phyloP scores from a whole-genome alignment of 2,888 invertebrate genomes.

The Netelia inedita region DNA sequence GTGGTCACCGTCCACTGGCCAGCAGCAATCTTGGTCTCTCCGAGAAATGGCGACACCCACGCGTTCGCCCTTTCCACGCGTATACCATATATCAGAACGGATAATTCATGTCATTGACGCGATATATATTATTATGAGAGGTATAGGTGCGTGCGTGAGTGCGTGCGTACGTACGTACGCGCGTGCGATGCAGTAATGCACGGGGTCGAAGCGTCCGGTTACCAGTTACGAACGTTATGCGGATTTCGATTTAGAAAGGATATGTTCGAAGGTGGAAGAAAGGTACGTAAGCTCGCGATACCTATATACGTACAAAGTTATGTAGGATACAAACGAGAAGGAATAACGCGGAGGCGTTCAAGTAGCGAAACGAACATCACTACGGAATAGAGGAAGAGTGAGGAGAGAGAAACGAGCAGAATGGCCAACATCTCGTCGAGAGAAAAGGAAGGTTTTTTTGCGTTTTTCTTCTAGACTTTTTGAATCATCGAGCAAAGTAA shows the following conservation, averaged over 20 bases:
- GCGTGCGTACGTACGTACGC: constrained; percentile 13
- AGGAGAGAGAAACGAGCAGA: constrained; percentile 14
- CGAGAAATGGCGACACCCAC: constrained; percentile 59
- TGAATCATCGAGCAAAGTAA: too few relatives aligned
- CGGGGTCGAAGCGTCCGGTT: constrained; percentile 52
- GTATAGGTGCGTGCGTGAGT: constrained; percentile 29
- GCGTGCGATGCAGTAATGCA: constrained; percentile 52
- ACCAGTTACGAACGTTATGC: constrained; percentile 43
- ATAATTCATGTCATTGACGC: constrained; percentile 69
- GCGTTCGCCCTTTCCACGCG: constrained; percentile 39
- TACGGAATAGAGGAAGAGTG: neutral
- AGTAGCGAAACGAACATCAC: neutral
- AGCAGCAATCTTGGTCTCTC: constrained; percentile 53
- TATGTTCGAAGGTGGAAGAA: constrained; percentile 47
- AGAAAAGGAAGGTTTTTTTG: too few relatives aligned
- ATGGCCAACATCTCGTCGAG: neutral
- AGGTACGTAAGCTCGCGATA: constrained; percentile 8
- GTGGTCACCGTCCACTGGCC: constrained; percentile 57
- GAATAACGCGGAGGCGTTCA: neutral
- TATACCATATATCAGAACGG: constrained; percentile 19
- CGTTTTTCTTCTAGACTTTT: too few relatives aligned
- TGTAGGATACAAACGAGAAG: neutral
- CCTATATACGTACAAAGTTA: neutral
- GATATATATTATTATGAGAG: constrained; percentile 64
- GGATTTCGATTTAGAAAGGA: constrained; percentile 61